A percentile compares a stretch with the other conserved stretches of the same genome.
Evolutionary conservation across 92 coral and sea anemone species (phyloP).

Genomic region (Phenganax marumi): DNA sequence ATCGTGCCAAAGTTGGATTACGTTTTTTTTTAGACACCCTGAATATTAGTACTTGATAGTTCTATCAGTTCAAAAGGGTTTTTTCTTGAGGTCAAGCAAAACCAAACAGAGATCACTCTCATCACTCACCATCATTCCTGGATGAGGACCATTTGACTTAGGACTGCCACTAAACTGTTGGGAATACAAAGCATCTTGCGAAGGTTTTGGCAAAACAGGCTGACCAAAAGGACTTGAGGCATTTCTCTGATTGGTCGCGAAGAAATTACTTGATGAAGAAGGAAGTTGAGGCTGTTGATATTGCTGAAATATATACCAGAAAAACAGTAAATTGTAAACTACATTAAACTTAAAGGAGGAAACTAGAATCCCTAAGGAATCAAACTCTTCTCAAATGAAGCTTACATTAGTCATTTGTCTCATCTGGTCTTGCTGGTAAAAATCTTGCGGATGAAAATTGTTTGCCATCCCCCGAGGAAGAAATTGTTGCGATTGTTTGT

Average conservation of each 20-base stretch:
- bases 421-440: constrained; percentile 41
- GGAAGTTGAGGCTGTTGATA: constrained; percentile 24
- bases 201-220: constrained; percentile 84
- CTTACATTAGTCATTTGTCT: constrained; percentile 40
- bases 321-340: neutral
- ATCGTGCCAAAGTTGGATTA: no score
- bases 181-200: constrained; percentile 67
- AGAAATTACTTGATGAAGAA: neutral
- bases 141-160: constrained; percentile 39
- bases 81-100: no score
- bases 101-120: neutral
- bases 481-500: constrained; percentile 21
- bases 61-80: no score
- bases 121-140: constrained; percentile 20
- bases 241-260: neutral
- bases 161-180: constrained; percentile 33
- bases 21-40: no score
- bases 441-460: constrained; percentile 2
- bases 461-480: neutral
- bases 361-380: neutral
- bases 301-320: neutral
- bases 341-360: neutral
- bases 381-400: neutral
- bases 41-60: no score
- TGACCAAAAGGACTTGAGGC: constrained; percentile 45